These are phyloP conservation scores for Ictalurus punctatus DNA, from an alignment of 2,113 vertebrate genomes.

Conservation along the genomic window DNA sequence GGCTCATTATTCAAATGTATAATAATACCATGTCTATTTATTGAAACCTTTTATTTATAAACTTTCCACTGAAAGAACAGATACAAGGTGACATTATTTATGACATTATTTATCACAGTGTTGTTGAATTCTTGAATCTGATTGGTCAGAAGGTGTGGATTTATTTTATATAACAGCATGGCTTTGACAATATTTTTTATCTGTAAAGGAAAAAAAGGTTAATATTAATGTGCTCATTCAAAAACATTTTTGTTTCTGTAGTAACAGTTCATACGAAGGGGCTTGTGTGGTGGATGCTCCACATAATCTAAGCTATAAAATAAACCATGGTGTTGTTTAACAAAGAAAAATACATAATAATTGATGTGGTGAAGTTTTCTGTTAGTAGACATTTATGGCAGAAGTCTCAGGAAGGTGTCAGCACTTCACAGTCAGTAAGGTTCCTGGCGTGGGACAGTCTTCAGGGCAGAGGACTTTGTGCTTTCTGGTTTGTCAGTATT, in stretches of 20 bases:
- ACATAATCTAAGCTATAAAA: neutral
- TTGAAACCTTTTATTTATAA: neutral
- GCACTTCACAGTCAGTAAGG: neutral
- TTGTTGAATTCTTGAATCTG: neutral
- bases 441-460: neutral
- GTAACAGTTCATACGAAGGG: neutral
- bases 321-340: neutral
- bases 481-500: neutral
- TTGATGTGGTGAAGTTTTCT: neutral
- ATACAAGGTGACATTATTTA: neutral
- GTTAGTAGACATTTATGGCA: neutral
- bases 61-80: neutral
- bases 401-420: neutral
- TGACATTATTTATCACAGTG: neutral
- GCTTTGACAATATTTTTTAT: neutral
- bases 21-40: neutral
- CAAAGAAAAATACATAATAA: neutral
- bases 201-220: neutral
- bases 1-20: neutral
- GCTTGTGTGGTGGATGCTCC: fast-evolving
- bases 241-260: neutral
- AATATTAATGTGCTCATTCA: neutral
- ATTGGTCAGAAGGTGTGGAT: neutral
- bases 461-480: neutral
- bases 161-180: neutral